Conservation (phyloP, 1,140 invertebrate species). For the Cataglyphis hispanica region DNA sequence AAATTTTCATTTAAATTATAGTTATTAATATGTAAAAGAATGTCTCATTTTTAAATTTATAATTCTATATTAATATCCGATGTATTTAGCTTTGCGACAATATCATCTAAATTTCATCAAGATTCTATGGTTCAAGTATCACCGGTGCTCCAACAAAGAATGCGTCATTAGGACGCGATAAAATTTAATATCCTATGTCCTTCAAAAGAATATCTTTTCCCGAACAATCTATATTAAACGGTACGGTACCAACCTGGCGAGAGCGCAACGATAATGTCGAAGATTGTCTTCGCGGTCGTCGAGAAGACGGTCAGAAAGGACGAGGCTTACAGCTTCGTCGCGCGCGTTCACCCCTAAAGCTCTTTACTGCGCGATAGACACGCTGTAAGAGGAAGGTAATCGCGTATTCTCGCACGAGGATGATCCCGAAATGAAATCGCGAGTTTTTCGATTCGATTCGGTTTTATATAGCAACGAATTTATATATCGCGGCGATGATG, state of each 20-base stretch:
- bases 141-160: background rate
- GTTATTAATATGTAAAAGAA: background rate
- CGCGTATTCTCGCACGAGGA: background rate
- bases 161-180: too few species aligned
- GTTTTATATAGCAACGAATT: background rate
- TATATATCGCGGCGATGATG: background rate
- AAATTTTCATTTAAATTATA: too few species aligned
- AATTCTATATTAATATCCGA: background rate
- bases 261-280: background rate
- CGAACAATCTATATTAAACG: background rate
- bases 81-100: background rate
- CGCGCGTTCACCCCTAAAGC: constrained; percentile 13
- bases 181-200: background rate
- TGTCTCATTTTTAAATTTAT: background rate
- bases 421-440: background rate
- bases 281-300: background rate
- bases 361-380: background rate
- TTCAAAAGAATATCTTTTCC: background rate
- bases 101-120: background rate
- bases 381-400: background rate
- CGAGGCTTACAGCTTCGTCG: background rate
- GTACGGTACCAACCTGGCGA: constrained; percentile 41
- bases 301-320: background rate
- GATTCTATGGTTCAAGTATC: background rate
- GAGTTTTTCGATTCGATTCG: background rate